These are phyloP conservation scores for Uloborus diversus DNA, from an alignment of 1,140 invertebrate genomes.

Conservation along the genomic window DNA sequence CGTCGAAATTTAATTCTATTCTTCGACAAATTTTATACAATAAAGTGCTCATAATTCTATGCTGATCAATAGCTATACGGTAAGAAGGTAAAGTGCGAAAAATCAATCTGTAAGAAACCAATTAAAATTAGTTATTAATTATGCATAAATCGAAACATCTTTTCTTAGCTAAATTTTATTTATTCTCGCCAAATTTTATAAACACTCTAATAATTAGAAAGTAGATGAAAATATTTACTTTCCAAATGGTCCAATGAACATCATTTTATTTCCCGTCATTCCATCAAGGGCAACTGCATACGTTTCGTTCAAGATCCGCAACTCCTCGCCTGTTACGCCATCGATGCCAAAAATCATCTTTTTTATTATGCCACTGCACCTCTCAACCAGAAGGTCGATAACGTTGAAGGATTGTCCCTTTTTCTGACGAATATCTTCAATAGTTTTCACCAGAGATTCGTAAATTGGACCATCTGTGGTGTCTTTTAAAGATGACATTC, in stretches of 20 bases:
- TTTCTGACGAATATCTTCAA: neutral
- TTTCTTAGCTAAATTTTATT: too few species aligned
- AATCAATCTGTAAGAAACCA: too few species aligned
- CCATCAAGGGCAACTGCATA: neutral
- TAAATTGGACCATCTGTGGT: slow-evolving; percentile 4
- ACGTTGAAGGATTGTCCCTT: slow-evolving; percentile 1
- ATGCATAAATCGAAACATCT: too few species aligned
- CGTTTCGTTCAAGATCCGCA: neutral
- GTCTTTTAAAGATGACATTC: slow-evolving; percentile 10
- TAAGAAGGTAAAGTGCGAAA: too few species aligned
- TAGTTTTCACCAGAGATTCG: neutral
- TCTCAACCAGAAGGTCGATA: neutral
- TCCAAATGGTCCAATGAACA: neutral
- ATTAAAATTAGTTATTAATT: too few species aligned
- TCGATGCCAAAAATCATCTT: slow-evolving; percentile 1
- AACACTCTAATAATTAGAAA: too few species aligned
- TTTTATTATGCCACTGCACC: neutral
- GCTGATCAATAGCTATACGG: too few species aligned
- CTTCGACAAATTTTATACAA: too few species aligned
- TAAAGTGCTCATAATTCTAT: too few species aligned
- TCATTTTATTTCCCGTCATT: neutral
- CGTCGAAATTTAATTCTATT: too few species aligned
- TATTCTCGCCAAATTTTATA: too few species aligned
- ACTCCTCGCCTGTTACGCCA: slow-evolving; percentile 9
- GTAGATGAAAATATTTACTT: neutral